Base-by-base conservation (phyloP, 2,888 invertebrate species). In the Caenorhabditis parvicauda region DNA sequence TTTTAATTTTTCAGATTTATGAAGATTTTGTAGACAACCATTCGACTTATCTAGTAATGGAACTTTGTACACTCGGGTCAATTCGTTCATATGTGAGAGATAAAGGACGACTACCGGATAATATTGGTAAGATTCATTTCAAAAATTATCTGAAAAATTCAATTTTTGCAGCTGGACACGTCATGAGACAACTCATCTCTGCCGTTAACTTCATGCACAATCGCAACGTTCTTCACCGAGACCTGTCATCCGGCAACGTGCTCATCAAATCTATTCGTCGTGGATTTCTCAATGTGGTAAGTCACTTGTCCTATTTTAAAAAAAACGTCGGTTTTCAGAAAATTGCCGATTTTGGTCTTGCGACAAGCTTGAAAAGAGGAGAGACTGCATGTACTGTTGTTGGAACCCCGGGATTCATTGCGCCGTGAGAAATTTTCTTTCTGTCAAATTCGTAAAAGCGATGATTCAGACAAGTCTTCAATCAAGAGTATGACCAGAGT, bases 351-450 rank as follows among this genome's bases (percentile, higher is more conserved):
- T 73, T 72, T 37, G 72, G 72, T 4, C 44, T 73, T 12, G 67
- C 69, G 1, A 60, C 67, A 6, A 53, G 51, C 19, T 24, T 66
- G 9, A 42, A 29, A 22, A 38, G 37, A 0, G 62, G 55, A 3
- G 58, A 44, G 28, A 51, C 62, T 12, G 62, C 69, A 9, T 51
- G 54, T 24, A 71, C 71, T 1, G 59, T 64, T 35, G 67, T 65
- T 14, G 73, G 73, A 22, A 73, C 73, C 12, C 69, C 69, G 4
- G 70, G 70, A n/a, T 73, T 59, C 51, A 71, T 73, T 55, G 69
- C 71, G 17, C 65, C 64, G 59, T 65, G 41, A 47, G 55, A 54
- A 45, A 35, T 50, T 6, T 19, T 27, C 25, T 27, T 28, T 5
- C 22, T 6, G 3, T 37, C 5, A 5, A 27, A 45, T 12, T 28